Evolutionary conservation across 2,113 vertebrate species (phyloP).

Genomic region (Mohoua ochrocephala): DNA sequence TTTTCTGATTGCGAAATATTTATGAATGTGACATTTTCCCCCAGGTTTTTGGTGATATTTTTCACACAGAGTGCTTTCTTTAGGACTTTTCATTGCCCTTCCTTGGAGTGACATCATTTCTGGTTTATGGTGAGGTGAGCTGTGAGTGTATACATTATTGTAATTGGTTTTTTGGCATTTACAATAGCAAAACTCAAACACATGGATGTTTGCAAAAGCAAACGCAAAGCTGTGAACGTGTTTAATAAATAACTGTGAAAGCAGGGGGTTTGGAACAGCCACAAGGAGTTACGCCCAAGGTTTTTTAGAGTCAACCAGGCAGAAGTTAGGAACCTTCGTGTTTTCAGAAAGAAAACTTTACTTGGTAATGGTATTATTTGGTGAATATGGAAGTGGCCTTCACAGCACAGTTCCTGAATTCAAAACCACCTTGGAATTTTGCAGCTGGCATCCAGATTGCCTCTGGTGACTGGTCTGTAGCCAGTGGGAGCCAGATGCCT

Average conservation of each 20-base stretch:
- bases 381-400: not conserved
- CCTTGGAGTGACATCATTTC: not conserved
- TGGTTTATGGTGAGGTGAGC: not conserved
- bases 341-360: not conserved
- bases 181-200: not conserved
- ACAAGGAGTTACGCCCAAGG: not conserved
- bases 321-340: not conserved
- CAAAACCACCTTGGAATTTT: not conserved
- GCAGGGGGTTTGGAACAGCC: not conserved
- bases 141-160: not conserved
- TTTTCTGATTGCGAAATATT: not conserved
- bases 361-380: not conserved
- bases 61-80: not conserved
- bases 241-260: not conserved
- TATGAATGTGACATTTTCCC: not conserved
- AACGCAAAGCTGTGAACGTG: not conserved
- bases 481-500: slow-evolving; percentile 2
- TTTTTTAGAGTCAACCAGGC: not conserved
- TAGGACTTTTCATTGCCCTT: not conserved
- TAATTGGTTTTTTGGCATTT: not conserved
- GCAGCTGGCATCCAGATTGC: slow-evolving; percentile 37
- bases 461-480: not conserved
- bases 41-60: not conserved
- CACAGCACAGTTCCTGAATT: not conserved
- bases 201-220: not conserved